Percentiles rank a stretch among this genome's conserved stretches.
phyloP scores from a whole-genome alignment of 1,140 invertebrate species.

The Calliopsis andreniformis region DNA sequence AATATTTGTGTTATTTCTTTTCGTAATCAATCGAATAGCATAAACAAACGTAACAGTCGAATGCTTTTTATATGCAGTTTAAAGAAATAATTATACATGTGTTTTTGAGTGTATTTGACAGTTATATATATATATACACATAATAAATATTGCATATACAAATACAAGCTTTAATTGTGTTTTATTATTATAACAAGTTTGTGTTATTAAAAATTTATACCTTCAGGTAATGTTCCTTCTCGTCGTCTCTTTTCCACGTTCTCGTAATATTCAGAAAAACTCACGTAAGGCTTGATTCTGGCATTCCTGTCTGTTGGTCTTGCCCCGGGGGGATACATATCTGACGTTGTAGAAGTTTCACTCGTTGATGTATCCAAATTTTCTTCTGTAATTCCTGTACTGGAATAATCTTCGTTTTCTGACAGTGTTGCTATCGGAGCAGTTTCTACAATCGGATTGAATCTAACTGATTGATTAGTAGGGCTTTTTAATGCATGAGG shows the following conservation, averaged over 20 bases:
- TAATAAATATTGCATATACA: conserved; percentile 14
- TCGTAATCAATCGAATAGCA: background rate
- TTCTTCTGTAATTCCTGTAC: conserved; percentile 68
- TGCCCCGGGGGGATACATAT: conserved; percentile 77
- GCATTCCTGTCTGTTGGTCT: conserved; percentile 82
- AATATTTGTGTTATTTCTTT: background rate
- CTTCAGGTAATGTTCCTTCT: conserved; percentile 83
- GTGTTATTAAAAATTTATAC: conserved; percentile 77
- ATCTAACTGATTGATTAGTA: conserved; percentile 81
- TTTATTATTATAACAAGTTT: background rate
- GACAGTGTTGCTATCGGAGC: conserved; percentile 65
- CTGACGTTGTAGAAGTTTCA: conserved; percentile 77
- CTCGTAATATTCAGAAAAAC: conserved; percentile 91
- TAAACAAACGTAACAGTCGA: background rate
- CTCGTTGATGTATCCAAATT: conserved; percentile 74
- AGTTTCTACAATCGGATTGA: conserved; percentile 84
- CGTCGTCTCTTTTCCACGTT: conserved; percentile 85
- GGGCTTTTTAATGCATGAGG: conserved; percentile 84
- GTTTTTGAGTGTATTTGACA: conserved; percentile 21
- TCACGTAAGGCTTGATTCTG: conserved; percentile 90
- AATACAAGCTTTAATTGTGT: background rate
- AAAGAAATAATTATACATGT: conserved; percentile 7
- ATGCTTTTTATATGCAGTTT: background rate
- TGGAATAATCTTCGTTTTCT: conserved; percentile 65
- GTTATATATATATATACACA: conserved; percentile 3